Evolutionary conservation across 2,888 invertebrate species (phyloP), one percentile per base, ranked within the genome.

Genomic region (Pteria penguin): DNA sequence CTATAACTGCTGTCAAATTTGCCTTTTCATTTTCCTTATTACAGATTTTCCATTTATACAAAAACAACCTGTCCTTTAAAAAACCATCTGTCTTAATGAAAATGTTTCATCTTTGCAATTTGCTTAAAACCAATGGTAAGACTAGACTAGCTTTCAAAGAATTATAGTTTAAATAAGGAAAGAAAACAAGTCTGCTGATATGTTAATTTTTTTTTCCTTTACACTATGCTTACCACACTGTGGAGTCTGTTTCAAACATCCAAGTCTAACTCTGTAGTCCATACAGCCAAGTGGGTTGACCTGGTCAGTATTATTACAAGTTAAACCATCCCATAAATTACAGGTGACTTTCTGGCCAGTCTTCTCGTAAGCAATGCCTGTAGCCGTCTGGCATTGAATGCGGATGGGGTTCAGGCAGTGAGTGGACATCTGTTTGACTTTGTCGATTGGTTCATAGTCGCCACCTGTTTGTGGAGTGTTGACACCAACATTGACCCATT

Each of bases 281-380:
- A 73, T 83, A 68, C 89, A 89, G 1, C 81, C 73, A 24, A 63
- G 26, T 14, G 84, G 81, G 4, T 75, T 74, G 24, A 75, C 67
- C 72, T 83, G 83, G 65, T 89, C 85, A 4, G 78, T 81, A 65
- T 89, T 92, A 75, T 91, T 93, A 89, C 97, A 97, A 4, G 94
- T 91, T 0, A 97, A 93, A 0, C 97, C 97, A 14, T 94, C 93
- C 87, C 96, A 95, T 76, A 97, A 90, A 72, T 89, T 87, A 77
- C 91, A 91, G 8, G 79, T 82, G 11, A 85, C 83, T 0, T 74
- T 80, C 76, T 90, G 89, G 5, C 85, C 86, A 8, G 86, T 83
- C 27, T 83, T 75, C 55, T 83, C 79, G n/a, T 79, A 79, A 14
- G 82, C 79, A 2, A 83, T 79, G 72, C 86, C 85, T 32, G 82